A percentile compares a stretch with the other conserved stretches of the same genome.
phyloP scores from a whole-genome alignment of 2,888 invertebrate species.

The Tridacna crocea region DNA sequence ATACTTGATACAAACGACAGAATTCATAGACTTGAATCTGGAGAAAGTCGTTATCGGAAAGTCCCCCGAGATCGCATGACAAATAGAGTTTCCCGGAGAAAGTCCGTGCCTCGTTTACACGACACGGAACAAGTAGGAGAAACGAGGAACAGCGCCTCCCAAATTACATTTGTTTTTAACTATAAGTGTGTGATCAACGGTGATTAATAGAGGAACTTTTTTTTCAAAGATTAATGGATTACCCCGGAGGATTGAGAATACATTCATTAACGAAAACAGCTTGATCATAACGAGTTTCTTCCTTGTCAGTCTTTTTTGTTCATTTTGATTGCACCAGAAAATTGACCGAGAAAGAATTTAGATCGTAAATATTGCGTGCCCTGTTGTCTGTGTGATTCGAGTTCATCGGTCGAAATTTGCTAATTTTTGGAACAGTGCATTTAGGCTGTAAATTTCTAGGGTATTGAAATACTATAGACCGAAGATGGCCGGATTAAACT shows the following conservation, averaged over 20 bases:
- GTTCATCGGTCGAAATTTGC: background rate
- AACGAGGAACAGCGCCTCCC: background rate
- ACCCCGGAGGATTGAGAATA: background rate
- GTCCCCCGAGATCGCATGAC: conserved; percentile 9
- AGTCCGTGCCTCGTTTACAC: conserved; percentile 5
- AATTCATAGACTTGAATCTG: conserved; percentile 9
- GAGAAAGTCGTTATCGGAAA: conserved; percentile 9
- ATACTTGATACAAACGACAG: background rate
- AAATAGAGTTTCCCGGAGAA: conserved; percentile 10
- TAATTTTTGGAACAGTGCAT: background rate
- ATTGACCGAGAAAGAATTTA: background rate
- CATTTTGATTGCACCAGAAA: background rate
- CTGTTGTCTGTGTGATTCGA: background rate
- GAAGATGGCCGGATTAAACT: background rate
- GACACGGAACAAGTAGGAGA: conserved; percentile 1
- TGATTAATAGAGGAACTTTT: conserved; percentile 1
- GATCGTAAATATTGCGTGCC: background rate
- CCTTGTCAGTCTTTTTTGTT: background rate
- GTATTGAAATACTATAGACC: background rate
- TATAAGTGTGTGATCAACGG: conserved; percentile 4
- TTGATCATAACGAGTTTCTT: background rate
- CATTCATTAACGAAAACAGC: background rate
- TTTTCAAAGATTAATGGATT: background rate
- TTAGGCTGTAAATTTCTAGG: background rate
- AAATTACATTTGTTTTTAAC: conserved; percentile 8